Evolutionary conservation across 1,140 invertebrate genomes (phyloP), one percentile per base, ranked within the genome.

Genomic region (Drosophila lowei): DNA sequence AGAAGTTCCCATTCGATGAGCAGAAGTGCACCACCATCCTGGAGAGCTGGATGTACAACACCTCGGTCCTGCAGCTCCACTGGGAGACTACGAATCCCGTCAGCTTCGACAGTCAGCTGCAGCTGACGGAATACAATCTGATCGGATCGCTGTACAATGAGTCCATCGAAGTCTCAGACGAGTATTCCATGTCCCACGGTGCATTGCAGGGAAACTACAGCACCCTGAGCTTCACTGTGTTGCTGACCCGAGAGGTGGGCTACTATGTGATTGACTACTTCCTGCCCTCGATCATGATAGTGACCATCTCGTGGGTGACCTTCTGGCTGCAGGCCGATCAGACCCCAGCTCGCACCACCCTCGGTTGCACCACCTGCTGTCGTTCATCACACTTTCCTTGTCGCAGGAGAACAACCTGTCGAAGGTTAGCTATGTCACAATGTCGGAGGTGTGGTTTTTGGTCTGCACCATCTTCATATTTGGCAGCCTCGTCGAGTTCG

Each of bases 251-350:
- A 8, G 95, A 97, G 92, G 95, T 97, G 80, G 96, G 96, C 41
- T 97, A 96, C 90, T 97, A 97, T 73, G 93, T 97, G 44, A 96
- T 97, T 93, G 96, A 97, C 74, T 97, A 97, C 85, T 98, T 97
- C 79, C 94, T 97, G 72, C 97, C 97, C 3, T 97, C 96, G 6
- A 96, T 97, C 91, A 94, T 97, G 88, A 94, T 98, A 49, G 97
- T 97, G 2, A 94, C 95, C 15, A 96, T 97, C 55, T 97, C 96
- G 0, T 98, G 97, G 96, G 96, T 97, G 5, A 96, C 96, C 1
- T 97, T 97, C 84, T 97, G 96, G 96, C 92, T 97, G 50, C 96
- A 97, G 90, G 95, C 96, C 18, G 96, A 97, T 84, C 96, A 96
- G 6, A 94, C 96, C 6, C 95, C 97, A 2, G 95, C 96, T 11